phyloP scores from a whole-genome alignment of 2,797 vertebrate genomes.

The Lateolabrax maculatus region DNA sequence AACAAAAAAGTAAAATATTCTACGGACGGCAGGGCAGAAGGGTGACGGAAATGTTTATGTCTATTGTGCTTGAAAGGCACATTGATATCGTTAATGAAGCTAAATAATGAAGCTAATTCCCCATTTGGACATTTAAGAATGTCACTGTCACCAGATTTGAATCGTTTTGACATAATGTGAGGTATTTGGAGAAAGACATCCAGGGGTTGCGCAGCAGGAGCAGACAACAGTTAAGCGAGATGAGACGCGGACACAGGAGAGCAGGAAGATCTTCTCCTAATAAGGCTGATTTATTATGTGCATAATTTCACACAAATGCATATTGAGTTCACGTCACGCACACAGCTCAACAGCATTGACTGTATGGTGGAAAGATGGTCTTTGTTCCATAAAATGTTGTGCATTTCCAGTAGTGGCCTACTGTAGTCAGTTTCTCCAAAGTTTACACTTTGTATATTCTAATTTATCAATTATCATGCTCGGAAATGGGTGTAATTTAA shows the following conservation, averaged over 20 bases:
- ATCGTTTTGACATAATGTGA: neutral
- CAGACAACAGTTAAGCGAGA: constrained; percentile 21
- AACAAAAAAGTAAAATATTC: neutral
- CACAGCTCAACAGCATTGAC: neutral
- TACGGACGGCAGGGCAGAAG: too few relatives aligned
- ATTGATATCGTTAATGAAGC: neutral
- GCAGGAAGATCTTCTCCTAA: constrained; percentile 31
- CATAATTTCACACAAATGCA: constrained; percentile 22
- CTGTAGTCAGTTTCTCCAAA: neutral
- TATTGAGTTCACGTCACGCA: constrained; percentile 9
- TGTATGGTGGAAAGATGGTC: neutral
- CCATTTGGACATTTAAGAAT: constrained; percentile 10
- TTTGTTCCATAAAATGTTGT: neutral
- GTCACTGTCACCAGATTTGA: neutral
- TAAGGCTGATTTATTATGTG: constrained; percentile 50
- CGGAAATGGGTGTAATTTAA: neutral
- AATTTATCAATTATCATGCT: neutral
- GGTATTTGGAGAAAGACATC: neutral
- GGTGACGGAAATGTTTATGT: neutral
- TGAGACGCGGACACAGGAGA: neutral
- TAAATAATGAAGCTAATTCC: too few relatives aligned
- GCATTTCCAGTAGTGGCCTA: neutral
- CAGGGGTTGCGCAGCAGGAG: neutral
- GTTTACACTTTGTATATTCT: neutral
- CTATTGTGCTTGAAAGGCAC: neutral